Conservation (phyloP, 2,797 vertebrate genomes). For the Sebastes kiyomatsui region DNA sequence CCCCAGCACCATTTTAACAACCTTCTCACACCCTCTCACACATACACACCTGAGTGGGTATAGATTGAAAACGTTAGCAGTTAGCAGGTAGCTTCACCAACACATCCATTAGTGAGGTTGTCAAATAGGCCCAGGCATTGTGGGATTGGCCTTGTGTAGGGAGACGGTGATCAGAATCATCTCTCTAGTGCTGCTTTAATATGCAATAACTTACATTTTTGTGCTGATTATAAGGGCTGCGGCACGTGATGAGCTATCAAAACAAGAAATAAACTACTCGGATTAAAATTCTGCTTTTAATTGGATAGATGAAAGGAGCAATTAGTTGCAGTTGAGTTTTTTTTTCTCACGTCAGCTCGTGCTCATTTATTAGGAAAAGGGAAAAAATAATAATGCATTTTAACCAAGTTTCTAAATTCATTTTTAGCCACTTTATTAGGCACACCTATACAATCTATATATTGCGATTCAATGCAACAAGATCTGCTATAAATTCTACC, state of each 20-base stretch:
- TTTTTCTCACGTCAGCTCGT: conserved; percentile 45
- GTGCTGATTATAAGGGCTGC: conserved; percentile 75
- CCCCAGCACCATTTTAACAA: conserved; percentile 74
- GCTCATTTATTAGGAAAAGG: conserved; percentile 58
- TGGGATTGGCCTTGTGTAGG: conserved; percentile 28
- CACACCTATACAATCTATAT: not conserved
- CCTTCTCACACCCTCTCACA: conserved; percentile 64
- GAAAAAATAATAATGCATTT: conserved; percentile 46
- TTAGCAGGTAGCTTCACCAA: conserved; percentile 53
- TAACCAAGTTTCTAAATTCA: conserved; percentile 29
- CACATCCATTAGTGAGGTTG: conserved; percentile 24
- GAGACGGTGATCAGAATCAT: conserved; percentile 55
- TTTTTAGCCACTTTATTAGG: conserved; percentile 3
- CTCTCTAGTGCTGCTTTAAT: conserved; percentile 61
- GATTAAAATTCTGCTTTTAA: conserved; percentile 80
- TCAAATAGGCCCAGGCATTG: conserved; percentile 58
- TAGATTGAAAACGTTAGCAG: conserved; percentile 68
- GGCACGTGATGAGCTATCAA: conserved; percentile 70
- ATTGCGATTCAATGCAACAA: not conserved
- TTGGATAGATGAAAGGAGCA: conserved; percentile 82
- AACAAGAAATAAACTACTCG: conserved; percentile 79
- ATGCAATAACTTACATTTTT: conserved; percentile 61
- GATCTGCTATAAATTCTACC: not conserved
- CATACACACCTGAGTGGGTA: conserved; percentile 67
- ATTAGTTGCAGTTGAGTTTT: conserved; percentile 78